Evolutionary conservation across 2,797 vertebrate species (phyloP), one percentile per base, ranked within the genome.

Genomic region (Sebastiscus albofasciatus): DNA sequence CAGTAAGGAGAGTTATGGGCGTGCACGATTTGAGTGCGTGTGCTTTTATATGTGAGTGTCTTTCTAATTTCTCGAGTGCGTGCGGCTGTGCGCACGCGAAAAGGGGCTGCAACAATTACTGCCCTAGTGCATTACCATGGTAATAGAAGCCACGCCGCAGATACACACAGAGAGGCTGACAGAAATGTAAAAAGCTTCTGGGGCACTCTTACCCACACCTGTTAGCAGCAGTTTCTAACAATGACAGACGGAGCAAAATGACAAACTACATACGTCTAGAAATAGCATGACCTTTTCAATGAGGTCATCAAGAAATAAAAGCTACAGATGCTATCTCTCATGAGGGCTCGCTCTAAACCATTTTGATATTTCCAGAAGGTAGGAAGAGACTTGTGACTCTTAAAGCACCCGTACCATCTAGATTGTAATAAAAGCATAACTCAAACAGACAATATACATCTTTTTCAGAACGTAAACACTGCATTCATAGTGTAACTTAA

Each of bases 101-200:
- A 46, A 74, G 33, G 20, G 81, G 75, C 83, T 90, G 77, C 87
- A 83, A 91, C 84, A 91, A 89, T 91, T 87, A 93, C 83, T 72
- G 80, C 73, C 81, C 85, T n/a, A 60, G 82, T 89, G 79, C 87
- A 92, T 90, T 87, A 84, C 79, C 83, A 85, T 86, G 72, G 68
- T 82, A 91, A 87, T 83, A 83, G 73, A 82, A 83, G 70, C 78
- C 26, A 66, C 60, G 72, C 72, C 8, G 66, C 46, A 67, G 83
- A 87, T 75, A 39, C 68, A 70, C 42, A 68, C 62, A 83, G 67
- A 72, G 64, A 82, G 36, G 54, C 54, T 71, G 56, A 52, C 22
- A 27, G 70, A 83, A 82, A 84, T 56, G 75, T 75, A 90, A 84
- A 90, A 90, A 81, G 84, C 87, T 87, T 81, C 49, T 72, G 66